Evolutionary conservation across 92 coral and sea anemone species (phyloP).

Genomic region (Epizoanthus stellaris): DNA sequence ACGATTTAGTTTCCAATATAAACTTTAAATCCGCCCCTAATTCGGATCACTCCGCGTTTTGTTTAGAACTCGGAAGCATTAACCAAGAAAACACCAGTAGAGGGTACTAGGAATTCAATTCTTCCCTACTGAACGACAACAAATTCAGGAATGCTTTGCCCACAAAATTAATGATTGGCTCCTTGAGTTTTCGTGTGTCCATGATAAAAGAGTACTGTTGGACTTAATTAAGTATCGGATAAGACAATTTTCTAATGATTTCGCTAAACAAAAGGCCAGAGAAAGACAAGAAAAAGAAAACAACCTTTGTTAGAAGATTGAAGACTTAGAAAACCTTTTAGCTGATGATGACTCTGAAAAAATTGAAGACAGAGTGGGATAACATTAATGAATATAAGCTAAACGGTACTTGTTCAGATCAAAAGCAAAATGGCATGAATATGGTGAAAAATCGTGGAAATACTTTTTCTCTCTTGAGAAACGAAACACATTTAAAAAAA

Average conservation of each 20-base stretch:
- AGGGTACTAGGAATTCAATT: slow-evolving; percentile 49
- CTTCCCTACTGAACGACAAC: slow-evolving; percentile 34
- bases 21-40: slow-evolving; percentile 28
- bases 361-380: slow-evolving; percentile 13
- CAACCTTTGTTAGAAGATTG: not conserved
- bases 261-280: not conserved
- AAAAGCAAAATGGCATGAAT: slow-evolving; percentile 51
- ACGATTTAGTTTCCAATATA: slow-evolving; percentile 34
- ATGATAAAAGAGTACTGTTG: slow-evolving; percentile 1
- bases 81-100: slow-evolving; percentile 29
- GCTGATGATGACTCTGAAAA: slow-evolving; percentile 14
- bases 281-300: slow-evolving; percentile 4
- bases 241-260: not conserved
- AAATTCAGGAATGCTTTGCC: slow-evolving; percentile 21
- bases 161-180: slow-evolving; percentile 33
- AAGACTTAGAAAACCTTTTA: not conserved
- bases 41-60: slow-evolving; percentile 52
- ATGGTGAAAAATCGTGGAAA: no score
- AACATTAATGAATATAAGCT: slow-evolving; percentile 32
- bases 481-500: no score
- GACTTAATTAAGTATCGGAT: slow-evolving; percentile 1
- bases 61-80: slow-evolving; percentile 21
- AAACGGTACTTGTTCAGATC: slow-evolving; percentile 47
- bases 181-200: not conserved
- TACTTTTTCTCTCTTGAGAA: no score